A percentile compares a stretch with the other conserved stretches of the same genome.
These are phyloP conservation scores for Aplodontia rufa DNA, from an alignment of 2,113 vertebrate genomes.

Conservation along the genomic window DNA sequence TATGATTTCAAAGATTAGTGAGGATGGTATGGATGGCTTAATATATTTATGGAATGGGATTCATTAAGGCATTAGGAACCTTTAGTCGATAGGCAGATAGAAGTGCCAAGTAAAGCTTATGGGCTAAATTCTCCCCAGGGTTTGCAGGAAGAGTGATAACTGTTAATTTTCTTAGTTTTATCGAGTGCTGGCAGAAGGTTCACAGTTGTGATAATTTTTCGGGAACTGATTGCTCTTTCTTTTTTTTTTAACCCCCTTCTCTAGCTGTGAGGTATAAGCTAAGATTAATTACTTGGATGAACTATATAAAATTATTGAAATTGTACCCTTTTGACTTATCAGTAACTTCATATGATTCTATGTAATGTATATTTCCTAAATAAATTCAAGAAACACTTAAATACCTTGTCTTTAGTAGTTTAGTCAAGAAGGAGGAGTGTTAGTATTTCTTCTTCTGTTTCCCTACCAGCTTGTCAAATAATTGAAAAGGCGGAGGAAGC, in stretches of 20 bases:
- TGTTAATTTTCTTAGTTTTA: slow-evolving; percentile 27
- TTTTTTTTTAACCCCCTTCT: neutral
- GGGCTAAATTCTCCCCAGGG: neutral
- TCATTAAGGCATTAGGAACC: neutral
- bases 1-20: neutral
- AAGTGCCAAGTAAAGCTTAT: neutral
- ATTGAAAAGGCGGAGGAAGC: neutral
- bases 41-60: slow-evolving; percentile 28
- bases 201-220: neutral
- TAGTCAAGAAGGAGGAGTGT: neutral
- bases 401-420: neutral
- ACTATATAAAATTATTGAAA: neutral
- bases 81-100: neutral
- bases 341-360: neutral
- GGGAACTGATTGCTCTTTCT: neutral
- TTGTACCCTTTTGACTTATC: neutral
- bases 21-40: slow-evolving; percentile 28
- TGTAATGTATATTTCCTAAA: neutral
- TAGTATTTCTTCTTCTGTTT: neutral
- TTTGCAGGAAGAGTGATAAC: neutral
- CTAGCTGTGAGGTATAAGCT: neutral
- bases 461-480: neutral
- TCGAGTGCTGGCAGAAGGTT: neutral
- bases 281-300: neutral
- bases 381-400: neutral